These are phyloP conservation scores for Formica exsecta DNA, from an alignment of 1,140 invertebrate genomes.

Conservation along the genomic window DNA sequence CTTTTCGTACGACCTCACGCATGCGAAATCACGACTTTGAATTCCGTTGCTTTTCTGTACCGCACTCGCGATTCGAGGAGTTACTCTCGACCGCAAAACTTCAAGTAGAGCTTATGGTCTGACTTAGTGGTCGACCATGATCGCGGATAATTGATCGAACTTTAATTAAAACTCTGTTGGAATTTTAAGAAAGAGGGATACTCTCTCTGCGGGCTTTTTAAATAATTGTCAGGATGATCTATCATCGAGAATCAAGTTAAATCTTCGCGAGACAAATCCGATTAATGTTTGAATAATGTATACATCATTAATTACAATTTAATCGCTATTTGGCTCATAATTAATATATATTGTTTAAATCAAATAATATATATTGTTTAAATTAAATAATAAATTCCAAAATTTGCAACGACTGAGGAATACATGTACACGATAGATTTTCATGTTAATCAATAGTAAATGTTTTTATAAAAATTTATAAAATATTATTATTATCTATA, in stretches of 20 bases:
- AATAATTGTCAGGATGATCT: background rate
- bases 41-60: background rate
- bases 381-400: background rate
- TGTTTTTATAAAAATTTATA: background rate
- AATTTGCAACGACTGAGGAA: background rate
- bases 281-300: background rate
- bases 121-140: background rate
- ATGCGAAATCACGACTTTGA: background rate
- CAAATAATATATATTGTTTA: background rate
- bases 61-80: background rate
- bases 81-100: background rate
- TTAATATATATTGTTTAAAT: background rate
- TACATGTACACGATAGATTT: background rate
- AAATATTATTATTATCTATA: background rate
- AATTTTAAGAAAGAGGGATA: conserved; percentile 1
- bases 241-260: background rate
- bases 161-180: conserved; percentile 42
- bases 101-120: background rate
- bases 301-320: conserved; percentile 1
- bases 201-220: background rate
- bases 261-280: background rate
- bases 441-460: background rate
- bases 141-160: conserved; percentile 23
- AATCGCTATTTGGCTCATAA: background rate
- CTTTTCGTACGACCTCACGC: background rate